Evolutionary conservation across 2,888 invertebrate genomes (phyloP), one percentile per base, ranked within the genome.

Genomic region (Noctuana brunneofusca): DNA sequence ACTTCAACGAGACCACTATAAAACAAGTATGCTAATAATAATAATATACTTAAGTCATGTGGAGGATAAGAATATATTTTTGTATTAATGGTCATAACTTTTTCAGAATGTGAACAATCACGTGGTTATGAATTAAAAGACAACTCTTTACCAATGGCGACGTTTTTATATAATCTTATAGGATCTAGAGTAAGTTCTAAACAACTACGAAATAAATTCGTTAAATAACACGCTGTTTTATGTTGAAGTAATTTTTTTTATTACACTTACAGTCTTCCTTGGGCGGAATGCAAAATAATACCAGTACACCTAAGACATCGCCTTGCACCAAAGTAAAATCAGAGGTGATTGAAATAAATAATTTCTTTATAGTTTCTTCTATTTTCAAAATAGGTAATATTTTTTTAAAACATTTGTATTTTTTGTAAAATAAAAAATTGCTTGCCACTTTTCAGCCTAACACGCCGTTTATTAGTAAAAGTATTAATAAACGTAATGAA

Each of bases 151-250:
- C 62, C 55, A 6, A 56, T 62, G 49, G 41, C 55, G 2, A 30
- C 62, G 0, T 50, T 62, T 41, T 20, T 62, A 16, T 62, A 62
- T n/a, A 62, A 55, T 27, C 27, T 62, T 18, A 62, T 62, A 27
- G 62, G 30, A 9, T 35, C 60, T 9, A 54, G 54, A 12, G 60
- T 60, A 48, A 54, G 60, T 60, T 3, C 24, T 35, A 30, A 9
- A 9, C n/a, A 12, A 35, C n/a, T 12, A 35, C 32, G 32, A 35
- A 41, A 41, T 41, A 41, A 41, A 12, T 41, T 41, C 12, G 3
- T 41, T 14, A 16, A 41, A 41, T 8, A 41, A 14, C 11, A 41
- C 2, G 6, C 16, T 41, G 0, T 8, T 41, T 14, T 41, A 16
- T 12, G 1, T 16, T 41, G 16, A 41, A 8, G 30, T 14, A 32